phyloP scores from a whole-genome alignment of 2,888 invertebrate species.

The Epirrhoe alternata region DNA sequence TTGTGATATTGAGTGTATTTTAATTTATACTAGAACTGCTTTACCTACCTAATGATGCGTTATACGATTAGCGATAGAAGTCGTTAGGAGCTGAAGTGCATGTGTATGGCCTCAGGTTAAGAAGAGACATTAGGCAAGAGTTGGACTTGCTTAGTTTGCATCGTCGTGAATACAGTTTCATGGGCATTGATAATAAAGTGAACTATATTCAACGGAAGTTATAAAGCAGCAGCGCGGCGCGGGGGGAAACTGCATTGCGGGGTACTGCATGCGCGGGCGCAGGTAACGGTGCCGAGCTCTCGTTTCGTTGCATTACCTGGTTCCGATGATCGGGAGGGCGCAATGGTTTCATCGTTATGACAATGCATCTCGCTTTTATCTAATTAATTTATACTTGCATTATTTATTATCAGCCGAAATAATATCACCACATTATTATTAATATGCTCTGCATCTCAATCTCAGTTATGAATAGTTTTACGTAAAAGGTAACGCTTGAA shows the following conservation, averaged over 20 bases:
- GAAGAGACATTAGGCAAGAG: constrained; percentile 28
- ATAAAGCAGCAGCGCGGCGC: constrained; percentile 41
- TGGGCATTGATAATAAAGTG: constrained; percentile 59
- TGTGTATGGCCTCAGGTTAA: constrained; percentile 61
- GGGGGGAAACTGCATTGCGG: too few species aligned
- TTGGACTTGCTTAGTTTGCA: constrained; percentile 35
- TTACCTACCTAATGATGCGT: constrained; percentile 56
- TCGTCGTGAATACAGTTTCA: constrained; percentile 49
- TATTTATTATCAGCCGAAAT: constrained; percentile 60
- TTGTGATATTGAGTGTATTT: constrained; percentile 81
- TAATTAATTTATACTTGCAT: constrained; percentile 39
- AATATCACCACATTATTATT: constrained; percentile 35
- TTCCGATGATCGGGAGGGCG: constrained; percentile 48
- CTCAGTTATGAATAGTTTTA: constrained; percentile 45
- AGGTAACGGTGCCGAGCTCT: constrained; percentile 79
- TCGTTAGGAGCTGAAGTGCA: constrained; percentile 51
- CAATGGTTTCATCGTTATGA: constrained; percentile 50
- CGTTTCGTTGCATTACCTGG: constrained; percentile 63
- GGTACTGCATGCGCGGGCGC: constrained; percentile 50
- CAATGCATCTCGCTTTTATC: constrained; percentile 35
- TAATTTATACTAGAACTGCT: constrained; percentile 67
- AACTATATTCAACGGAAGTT: constrained; percentile 51
- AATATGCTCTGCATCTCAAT: constrained; percentile 49
- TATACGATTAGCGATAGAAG: constrained; percentile 53
- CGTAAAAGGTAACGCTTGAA: constrained; percentile 62